Conservation (phyloP, 2,888 invertebrate genomes). For the Pogonocherus hispidulus region DNA sequence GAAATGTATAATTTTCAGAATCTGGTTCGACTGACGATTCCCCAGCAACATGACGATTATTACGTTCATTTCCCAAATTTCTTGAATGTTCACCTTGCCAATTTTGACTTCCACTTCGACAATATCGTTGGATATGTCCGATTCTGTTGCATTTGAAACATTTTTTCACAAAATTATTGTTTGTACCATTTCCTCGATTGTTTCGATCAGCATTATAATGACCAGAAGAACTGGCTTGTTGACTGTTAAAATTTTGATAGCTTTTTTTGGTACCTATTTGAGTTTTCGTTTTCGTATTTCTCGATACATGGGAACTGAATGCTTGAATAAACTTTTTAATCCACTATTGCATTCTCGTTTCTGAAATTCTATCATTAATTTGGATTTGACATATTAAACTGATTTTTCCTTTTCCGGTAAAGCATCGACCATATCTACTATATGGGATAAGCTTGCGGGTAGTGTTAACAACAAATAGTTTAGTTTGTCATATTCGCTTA, state of each 20-base stretch:
- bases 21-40: not conserved
- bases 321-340: not conserved
- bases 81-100: not conserved
- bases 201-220: no score
- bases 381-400: slow-evolving; percentile 16
- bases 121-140: not conserved
- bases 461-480: slow-evolving; percentile 19
- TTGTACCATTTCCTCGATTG: no score
- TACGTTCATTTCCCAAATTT: not conserved
- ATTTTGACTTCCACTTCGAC: not conserved
- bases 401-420: slow-evolving; percentile 13
- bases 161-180: no score
- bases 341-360: not conserved
- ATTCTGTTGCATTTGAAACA: not conserved
- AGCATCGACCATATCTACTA: slow-evolving; percentile 22
- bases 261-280: not conserved
- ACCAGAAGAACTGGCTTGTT: no score
- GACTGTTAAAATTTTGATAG: not conserved
- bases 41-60: not conserved
- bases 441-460: slow-evolving; percentile 1
- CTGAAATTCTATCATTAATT: slow-evolving; percentile 2
- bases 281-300: not conserved
- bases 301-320: not conserved
- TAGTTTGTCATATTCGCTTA: slow-evolving; percentile 8
- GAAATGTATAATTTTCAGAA: not conserved